Evolutionary conservation across 2,113 vertebrate species (phyloP), one percentile per base, ranked within the genome.

Genomic region (Gavialis gangeticus): DNA sequence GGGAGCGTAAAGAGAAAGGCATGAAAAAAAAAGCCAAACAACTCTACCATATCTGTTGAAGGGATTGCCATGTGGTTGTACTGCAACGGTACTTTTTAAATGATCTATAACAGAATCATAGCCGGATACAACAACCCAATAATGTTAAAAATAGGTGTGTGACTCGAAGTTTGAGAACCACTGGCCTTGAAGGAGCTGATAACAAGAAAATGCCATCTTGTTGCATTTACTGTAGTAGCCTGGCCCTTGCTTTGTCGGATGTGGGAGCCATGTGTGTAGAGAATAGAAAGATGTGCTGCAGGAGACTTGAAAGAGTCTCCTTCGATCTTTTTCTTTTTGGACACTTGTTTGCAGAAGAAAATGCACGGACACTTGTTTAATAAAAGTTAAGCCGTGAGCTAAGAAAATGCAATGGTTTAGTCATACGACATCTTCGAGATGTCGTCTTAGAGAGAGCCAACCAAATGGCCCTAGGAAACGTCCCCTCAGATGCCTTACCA

Each of bases 391-490:
- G 60, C 57, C 46, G 92, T 89, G 30, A 30, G 83, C 90, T 84
- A 93, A 94, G 87, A 87, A 93, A 93, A 75, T 89, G 62, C 14
- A 81, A 93, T 11, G 30, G 28, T 56, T 11, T 30, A 69, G 75
- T 87, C 91, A 93, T 60, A 69, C 69, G 85, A 85, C 87, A 92
- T 94, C 94, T 94, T 87, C 8, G 57, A 94, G 77, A 79, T 28
- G 37, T 69, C 12, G 64, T 95, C 55, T 77, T 86, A 96, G 81
- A 87, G 75, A 89, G 94, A 92, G 88, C 84, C 90, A 92, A 84
- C n/a, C n/a, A n/a, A n/a, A n/a, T n/a, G n/a, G n/a, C n/a, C 86
- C 75, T 95, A 24, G 79, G 60, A 75, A 95, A 92, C 62, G 67
- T 87, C 90, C 27, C 46, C 85, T n/a, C 85, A 86, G 75, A 58